Base-by-base conservation (phyloP, 1,140 invertebrate species). In the Colletes gigas region DNA sequence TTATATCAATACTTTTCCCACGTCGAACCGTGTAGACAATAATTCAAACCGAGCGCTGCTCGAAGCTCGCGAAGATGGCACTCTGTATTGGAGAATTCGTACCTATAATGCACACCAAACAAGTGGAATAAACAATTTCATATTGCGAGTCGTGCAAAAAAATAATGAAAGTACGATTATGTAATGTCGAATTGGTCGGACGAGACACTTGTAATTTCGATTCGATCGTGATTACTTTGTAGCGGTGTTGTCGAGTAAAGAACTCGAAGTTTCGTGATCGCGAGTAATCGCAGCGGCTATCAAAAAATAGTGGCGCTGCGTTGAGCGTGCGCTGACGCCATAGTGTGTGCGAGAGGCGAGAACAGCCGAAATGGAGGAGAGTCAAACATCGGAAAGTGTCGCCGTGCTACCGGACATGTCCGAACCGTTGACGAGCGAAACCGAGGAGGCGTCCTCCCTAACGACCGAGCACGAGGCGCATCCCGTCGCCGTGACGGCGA, bases 321-420 rank as follows among this genome's bases (percentile, higher is more conserved):
- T 57, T 52, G 69, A 79, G 71, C 76, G 67, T 85, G 86, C 81
- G 81, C 81, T 80, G 78, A 83, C 75, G 83, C 83, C 69, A 82
- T 86, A 80, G 78, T 72, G 80, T 63, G 68, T 74, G 57, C 62
- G 69, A 69, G 68, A 83, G 88, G 68, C 92, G 92, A 92, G 88
- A 79, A 89, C 87, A 90, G 91, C 91, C 92, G 92, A 93, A 92
- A 94, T 94, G 93, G 93, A 94, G 90, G 93, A 93, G 89, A 90
- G 90, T 85, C 93, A 93, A 92, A 92, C 93, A 93, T 94, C 94
- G 94, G 94, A 94, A 93, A 92, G 92, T 91, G 93, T 94, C 94
- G 93, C 92, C 86, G 93, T 94, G 85, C 91, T 94, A 92, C 93
- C 94, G 94, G 94, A 95, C 94, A 94, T 95, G 90, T 92, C 94